These are phyloP conservation scores for Cosmorhoe ocellata DNA, from an alignment of 2,888 invertebrate genomes.

Conservation along the genomic window DNA sequence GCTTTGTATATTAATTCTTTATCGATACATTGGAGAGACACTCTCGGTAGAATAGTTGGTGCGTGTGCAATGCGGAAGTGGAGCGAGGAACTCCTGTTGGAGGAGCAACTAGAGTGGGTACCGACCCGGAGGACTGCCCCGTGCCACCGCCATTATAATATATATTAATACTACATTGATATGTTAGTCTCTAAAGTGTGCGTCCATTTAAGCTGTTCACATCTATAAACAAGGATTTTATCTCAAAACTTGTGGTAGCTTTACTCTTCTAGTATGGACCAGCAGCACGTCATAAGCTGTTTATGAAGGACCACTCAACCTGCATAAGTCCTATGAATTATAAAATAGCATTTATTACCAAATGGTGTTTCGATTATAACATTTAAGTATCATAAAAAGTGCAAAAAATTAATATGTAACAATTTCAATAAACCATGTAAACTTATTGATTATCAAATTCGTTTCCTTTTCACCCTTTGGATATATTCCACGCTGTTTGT, in stretches of 20 bases:
- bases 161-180: conserved; percentile 35
- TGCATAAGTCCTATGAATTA: conserved; percentile 69
- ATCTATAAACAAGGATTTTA: conserved; percentile 37
- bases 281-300: conserved; percentile 63
- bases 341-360: conserved; percentile 81
- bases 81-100: conserved; percentile 32
- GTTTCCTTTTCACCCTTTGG: conserved; percentile 51
- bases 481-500: conserved; percentile 11
- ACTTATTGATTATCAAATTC: conserved; percentile 66
- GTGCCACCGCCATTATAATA: conserved; percentile 41
- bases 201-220: conserved; percentile 41
- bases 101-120: conserved; percentile 30
- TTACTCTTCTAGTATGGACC: conserved; percentile 43
- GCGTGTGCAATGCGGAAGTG: conserved; percentile 41
- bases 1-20: conserved; percentile 81
- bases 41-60: conserved; percentile 55
- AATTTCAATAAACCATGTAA: conserved; percentile 80
- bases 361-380: conserved; percentile 77
- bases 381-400: conserved; percentile 76
- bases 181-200: conserved; percentile 44
- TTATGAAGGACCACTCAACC: conserved; percentile 69
- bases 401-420: conserved; percentile 81
- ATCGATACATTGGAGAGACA: conserved; percentile 57
- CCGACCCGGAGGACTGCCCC: conserved; percentile 38
- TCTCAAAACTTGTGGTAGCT: conserved; percentile 41